Base-by-base conservation (phyloP, 2,888 invertebrate species). In the Diplazon laetatorius region DNA sequence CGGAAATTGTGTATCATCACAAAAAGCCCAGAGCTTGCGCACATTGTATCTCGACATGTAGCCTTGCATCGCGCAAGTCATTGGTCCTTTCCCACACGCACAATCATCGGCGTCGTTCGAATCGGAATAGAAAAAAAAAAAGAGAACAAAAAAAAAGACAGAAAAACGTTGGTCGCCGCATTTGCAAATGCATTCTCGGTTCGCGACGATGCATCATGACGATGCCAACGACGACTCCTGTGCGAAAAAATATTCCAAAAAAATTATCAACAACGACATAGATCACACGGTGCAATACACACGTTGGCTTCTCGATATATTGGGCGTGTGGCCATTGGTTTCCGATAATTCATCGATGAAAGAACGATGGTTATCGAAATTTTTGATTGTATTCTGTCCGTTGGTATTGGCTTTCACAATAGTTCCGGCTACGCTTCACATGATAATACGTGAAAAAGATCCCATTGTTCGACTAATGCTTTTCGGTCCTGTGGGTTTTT, bases 251-350 rank as follows among this genome's bases (percentile, higher is more conserved):
- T 12, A 10, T 4, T 1, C 39, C 0, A 66, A 39, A 18, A 22
- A 22, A 16, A 12, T 22, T 69, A 52, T 65, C 78, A 50, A 63
- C 3, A 5, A 37, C 2, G 74, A 78, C 48, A 44, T 72, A 22
- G 46, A 42, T 8, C 18, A 52, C 42, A 70, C 69, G 65, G 3
- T 37, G 5, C 76, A 66, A 2, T 72, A 78, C 59, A 77, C 78
- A 8, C 52, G 59, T 57, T 66, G 68, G 74, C 44, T 78, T 16
- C 50, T 80, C 9, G 63, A 66, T n/a, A 37, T 74, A 18, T 60
- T 82, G 6, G 80, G 80, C 6, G 44, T 80, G n/a, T 80, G 82
- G 82, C 65, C 78, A 0, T 48, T 80, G 62, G 55, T 80, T 0
- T 57, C 59, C 8, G 62, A 72, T 14, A 52, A 73, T 14, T 18